These are phyloP conservation scores for Callionymus lyra DNA, from an alignment of 2,113 vertebrate species.

Conservation along the genomic window DNA sequence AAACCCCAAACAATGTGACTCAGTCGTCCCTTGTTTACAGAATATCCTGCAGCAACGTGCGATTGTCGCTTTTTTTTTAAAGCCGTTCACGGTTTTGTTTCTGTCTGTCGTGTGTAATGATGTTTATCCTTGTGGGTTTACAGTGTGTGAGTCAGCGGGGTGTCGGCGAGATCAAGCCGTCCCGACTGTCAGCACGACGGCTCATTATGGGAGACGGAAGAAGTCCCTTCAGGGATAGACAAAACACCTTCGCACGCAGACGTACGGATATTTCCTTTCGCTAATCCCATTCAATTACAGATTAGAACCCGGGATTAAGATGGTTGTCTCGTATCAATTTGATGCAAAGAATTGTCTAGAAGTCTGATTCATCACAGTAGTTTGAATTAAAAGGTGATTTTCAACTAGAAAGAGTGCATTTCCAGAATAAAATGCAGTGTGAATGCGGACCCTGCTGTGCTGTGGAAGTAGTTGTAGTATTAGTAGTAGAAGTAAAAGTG, in stretches of 20 bases:
- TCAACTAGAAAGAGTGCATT: too few relatives aligned
- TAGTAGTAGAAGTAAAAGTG: too few relatives aligned
- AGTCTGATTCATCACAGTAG: too few relatives aligned
- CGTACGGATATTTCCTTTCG: background rate
- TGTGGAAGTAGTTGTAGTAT: too few relatives aligned
- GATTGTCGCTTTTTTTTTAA: too few relatives aligned
- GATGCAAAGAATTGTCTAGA: too few relatives aligned
- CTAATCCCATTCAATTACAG: background rate
- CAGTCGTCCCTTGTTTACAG: too few relatives aligned
- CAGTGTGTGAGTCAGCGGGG: constrained; percentile 8
- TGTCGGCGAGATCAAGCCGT: constrained; percentile 13
- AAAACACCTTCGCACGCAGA: constrained; percentile 5
- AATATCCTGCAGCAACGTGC: too few relatives aligned
- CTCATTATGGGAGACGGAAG: constrained; percentile 30
- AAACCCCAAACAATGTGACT: too few relatives aligned
- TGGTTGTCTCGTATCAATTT: constrained; percentile 1
- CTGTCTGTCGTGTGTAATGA: background rate
- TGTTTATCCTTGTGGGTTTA: background rate
- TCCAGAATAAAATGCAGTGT: too few relatives aligned
- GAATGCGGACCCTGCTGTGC: too few relatives aligned
- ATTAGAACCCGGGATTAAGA: background rate
- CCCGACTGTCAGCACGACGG: constrained; percentile 23
- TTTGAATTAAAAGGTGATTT: too few relatives aligned
- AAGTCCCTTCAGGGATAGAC: constrained; percentile 6
- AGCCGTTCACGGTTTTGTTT: background rate